A percentile compares a stretch with the other conserved stretches of the same genome.
These are phyloP conservation scores for Charadrius vociferus DNA, from an alignment of 2,113 vertebrate species.

Conservation along the genomic window DNA sequence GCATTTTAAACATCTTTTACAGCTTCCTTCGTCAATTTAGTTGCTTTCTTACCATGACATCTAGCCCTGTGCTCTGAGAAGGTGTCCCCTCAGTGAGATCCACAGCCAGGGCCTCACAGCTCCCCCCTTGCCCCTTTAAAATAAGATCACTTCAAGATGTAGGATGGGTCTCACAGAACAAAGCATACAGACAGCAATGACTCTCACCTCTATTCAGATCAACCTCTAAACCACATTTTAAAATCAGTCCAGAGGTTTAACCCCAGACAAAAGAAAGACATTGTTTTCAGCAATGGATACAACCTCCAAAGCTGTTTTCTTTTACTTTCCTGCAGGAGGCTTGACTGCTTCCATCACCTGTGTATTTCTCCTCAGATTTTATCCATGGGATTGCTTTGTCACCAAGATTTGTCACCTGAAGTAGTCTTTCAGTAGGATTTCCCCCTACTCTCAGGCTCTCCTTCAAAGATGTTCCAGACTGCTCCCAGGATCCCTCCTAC, in stretches of 20 bases:
- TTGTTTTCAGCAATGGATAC: background rate
- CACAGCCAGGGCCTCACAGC: background rate
- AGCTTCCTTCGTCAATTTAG: fast-evolving
- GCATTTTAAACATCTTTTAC: background rate
- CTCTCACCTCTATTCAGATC: background rate
- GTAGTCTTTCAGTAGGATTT: background rate
- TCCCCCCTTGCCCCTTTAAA: fast-evolving
- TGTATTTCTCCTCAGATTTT: background rate
- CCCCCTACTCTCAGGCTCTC: background rate
- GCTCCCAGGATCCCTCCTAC: background rate
- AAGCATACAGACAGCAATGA: background rate
- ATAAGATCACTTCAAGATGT: background rate
- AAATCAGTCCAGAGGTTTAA: background rate
- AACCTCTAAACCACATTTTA: background rate
- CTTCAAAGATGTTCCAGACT: background rate
- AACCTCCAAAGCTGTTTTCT: background rate
- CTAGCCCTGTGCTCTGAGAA: background rate
- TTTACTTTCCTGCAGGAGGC: background rate
- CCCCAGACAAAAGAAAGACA: background rate
- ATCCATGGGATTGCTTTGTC: background rate
- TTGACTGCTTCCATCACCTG: background rate
- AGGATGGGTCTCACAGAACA: background rate
- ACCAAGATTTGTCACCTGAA: background rate
- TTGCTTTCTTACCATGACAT: background rate
- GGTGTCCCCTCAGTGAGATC: background rate